Evolutionary conservation across 2,888 invertebrate genomes (phyloP).

Genomic region (Silvanus unidentatus): DNA sequence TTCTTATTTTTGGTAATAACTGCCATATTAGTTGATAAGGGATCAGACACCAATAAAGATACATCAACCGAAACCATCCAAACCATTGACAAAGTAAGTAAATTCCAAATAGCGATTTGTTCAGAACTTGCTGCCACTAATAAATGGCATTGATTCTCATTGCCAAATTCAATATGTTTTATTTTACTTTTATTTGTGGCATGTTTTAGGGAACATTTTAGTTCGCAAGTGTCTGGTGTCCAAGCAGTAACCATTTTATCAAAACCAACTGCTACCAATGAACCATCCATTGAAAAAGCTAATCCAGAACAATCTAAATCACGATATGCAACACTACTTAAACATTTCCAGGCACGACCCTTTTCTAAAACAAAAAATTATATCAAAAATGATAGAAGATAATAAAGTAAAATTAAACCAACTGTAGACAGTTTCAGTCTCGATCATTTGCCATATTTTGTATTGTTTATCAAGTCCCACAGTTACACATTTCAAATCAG

Average conservation of each 20-base stretch:
- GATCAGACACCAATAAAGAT: conserved; percentile 53
- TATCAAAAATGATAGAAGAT: too few species aligned
- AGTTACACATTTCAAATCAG: conserved; percentile 55
- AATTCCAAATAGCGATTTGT: conserved; percentile 66
- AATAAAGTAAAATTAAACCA: conserved; percentile 17
- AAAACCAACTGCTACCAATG: conserved; percentile 66
- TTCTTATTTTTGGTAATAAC: conserved; percentile 59
- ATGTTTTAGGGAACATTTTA: conserved; percentile 55
- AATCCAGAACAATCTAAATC: conserved; percentile 53
- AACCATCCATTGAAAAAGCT: conserved; percentile 70
- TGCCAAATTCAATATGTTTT: conserved; percentile 55
- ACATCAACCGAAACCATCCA: conserved; percentile 60
- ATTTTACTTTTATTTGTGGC: conserved; percentile 32
- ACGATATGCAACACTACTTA: conserved; percentile 57
- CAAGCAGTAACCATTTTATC: conserved; percentile 63
- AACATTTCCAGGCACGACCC: conserved; percentile 60
- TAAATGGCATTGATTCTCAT: conserved; percentile 52
- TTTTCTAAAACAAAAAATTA: conserved; percentile 42
- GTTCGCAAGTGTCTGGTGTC: conserved; percentile 53
- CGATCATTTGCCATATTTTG: conserved; percentile 63
- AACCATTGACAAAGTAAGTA: conserved; percentile 60
- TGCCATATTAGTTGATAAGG: conserved; percentile 61
- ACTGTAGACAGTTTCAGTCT: conserved; percentile 53
- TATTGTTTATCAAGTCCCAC: conserved; percentile 63
- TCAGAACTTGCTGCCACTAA: conserved; percentile 53